These are phyloP conservation scores for Phortica magna DNA, from an alignment of 2,888 invertebrate genomes.

Conservation along the genomic window DNA sequence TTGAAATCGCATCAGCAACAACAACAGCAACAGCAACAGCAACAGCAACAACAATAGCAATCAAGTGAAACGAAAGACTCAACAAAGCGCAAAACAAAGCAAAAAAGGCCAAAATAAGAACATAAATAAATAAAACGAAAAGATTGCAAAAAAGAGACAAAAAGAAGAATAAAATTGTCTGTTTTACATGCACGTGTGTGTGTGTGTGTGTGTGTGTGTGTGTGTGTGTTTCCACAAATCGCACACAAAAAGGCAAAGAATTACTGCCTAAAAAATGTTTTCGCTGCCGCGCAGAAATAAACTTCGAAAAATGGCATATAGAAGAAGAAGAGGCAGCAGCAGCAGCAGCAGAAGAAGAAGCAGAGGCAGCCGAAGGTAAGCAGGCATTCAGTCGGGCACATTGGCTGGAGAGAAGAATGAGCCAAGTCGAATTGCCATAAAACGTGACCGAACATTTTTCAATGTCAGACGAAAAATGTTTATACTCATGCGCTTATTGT, in stretches of 20 bases:
- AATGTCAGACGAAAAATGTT: conserved; percentile 75
- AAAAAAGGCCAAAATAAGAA: neutral
- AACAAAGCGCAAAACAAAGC: conserved; percentile 28
- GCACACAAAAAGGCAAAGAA: neutral
- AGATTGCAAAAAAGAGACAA: neutral
- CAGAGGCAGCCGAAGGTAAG: conserved; percentile 36
- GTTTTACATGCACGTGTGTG: neutral
- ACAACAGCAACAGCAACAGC: conserved; percentile 28
- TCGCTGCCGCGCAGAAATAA: conserved; percentile 43
- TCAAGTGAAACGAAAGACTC: conserved; percentile 21
- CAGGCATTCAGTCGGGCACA: conserved; percentile 6
- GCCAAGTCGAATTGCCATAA: conserved; percentile 60
- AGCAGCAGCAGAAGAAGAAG: conserved; percentile 41
- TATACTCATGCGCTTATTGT: conserved; percentile 35
- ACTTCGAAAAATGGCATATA: conserved; percentile 18
- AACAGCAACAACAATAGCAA: conserved; percentile 40
- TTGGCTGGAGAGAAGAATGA: neutral
- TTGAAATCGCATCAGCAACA: conserved; percentile 42
- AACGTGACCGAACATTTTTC: conserved; percentile 79
- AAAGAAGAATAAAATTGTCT: neutral
- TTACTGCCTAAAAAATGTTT: conserved; percentile 34
- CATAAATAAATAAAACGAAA: neutral
- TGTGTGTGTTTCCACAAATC: neutral
- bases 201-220: neutral
- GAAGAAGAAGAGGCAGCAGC: conserved; percentile 41